Percentiles rank a stretch among this genome's conserved stretches.
Evolutionary conservation across 2,888 invertebrate genomes (phyloP).

Genomic region (Helicoverpa assulta): DNA sequence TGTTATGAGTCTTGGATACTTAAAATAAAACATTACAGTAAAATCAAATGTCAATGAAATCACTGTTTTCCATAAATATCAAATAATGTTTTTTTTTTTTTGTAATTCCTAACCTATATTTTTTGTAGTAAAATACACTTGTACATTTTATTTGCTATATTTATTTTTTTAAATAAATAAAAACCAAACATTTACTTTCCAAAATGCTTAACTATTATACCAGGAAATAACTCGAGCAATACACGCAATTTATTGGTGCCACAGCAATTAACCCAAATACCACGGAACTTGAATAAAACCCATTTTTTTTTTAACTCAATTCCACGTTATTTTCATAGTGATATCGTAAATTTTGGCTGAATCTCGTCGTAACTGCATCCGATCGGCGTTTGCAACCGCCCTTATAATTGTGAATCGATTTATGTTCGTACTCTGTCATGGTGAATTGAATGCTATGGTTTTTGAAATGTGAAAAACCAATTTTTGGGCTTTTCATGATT

Average conservation of each 20-base stretch:
- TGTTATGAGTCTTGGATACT: too few relatives aligned
- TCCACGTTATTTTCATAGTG: constrained; percentile 53
- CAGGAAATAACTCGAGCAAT: constrained; percentile 49
- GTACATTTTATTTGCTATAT: not conserved
- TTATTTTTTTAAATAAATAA: not conserved
- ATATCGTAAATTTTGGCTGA: constrained; percentile 56
- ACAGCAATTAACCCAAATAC: constrained; percentile 60
- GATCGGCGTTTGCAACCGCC: constrained; percentile 52
- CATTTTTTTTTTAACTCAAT: constrained; percentile 52
- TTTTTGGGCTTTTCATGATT: not conserved
- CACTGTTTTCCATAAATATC: constrained; percentile 16
- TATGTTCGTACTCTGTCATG: constrained; percentile 32
- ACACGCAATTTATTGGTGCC: constrained; percentile 53
- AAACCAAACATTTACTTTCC: constrained; percentile 14
- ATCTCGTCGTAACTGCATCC: constrained; percentile 60
- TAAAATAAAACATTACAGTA: not conserved
- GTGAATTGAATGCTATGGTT: not conserved
- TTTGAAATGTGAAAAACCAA: constrained; percentile 6
- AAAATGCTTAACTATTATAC: constrained; percentile 26
- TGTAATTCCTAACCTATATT: too few relatives aligned
- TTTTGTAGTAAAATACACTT: too few relatives aligned
- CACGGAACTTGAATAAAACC: constrained; percentile 50
- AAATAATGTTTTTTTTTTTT: constrained; percentile 15
- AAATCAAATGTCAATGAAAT: constrained; percentile 36
- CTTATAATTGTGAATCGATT: constrained; percentile 61